phyloP scores from a whole-genome alignment of 2,888 invertebrate genomes.

The Malachius bipustulatus region DNA sequence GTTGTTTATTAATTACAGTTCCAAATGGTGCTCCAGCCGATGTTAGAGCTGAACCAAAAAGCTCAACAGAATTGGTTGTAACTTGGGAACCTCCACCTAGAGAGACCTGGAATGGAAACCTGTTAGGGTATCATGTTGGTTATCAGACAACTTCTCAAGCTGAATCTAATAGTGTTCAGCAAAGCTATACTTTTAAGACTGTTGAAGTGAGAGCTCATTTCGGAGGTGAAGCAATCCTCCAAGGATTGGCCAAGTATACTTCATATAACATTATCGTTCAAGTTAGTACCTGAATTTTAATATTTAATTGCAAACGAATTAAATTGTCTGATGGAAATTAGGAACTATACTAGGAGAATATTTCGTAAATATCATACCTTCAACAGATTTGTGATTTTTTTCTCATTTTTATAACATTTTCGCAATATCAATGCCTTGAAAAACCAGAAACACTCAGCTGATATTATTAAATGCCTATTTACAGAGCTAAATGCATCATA shows the following conservation, averaged over 20 bases:
- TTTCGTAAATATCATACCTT: too few relatives aligned
- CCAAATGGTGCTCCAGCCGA: constrained; percentile 74
- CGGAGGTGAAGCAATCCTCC: constrained; percentile 54
- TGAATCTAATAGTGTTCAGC: constrained; percentile 25
- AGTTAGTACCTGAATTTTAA: too few relatives aligned
- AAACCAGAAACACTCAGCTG: too few relatives aligned
- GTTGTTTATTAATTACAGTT: constrained; percentile 42
- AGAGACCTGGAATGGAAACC: constrained; percentile 78
- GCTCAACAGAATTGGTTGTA: constrained; percentile 72
- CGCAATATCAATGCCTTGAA: too few relatives aligned
- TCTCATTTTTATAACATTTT: too few relatives aligned
- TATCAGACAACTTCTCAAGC: constrained; percentile 54
- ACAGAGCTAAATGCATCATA: too few relatives aligned
- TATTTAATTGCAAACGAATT: background rate
- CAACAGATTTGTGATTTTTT: too few relatives aligned
- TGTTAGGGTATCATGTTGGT: constrained; percentile 78
- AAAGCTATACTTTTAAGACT: constrained; percentile 60
- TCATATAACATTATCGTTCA: constrained; percentile 74
- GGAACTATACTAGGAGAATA: too few relatives aligned
- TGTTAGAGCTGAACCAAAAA: constrained; percentile 70
- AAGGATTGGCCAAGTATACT: constrained; percentile 65
- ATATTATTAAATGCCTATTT: too few relatives aligned
- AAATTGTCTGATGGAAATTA: too few relatives aligned
- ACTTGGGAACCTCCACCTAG: constrained; percentile 80
- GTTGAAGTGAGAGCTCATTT: constrained; percentile 64